A percentile compares a stretch with the other conserved stretches of the same genome.
Evolutionary conservation across 2,113 vertebrate genomes (phyloP).

Genomic region (Cynoglossus semilaevis): DNA sequence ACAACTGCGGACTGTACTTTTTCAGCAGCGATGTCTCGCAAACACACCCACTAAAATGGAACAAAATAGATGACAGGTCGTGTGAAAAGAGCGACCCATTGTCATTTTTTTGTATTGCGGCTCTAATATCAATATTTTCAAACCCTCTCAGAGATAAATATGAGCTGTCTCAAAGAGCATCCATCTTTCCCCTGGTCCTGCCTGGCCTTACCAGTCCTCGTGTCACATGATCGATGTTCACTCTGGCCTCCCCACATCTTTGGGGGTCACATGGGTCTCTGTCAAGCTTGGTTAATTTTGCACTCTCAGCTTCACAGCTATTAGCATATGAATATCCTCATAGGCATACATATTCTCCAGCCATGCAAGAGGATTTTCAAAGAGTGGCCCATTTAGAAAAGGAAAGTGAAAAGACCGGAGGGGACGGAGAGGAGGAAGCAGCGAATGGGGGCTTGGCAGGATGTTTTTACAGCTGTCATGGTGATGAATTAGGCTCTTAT

Average conservation of each 20-base stretch:
- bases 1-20: slow-evolving; percentile 12
- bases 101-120: slow-evolving; percentile 70
- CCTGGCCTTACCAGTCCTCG: slow-evolving; percentile 27
- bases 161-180: slow-evolving; percentile 53
- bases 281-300: slow-evolving; percentile 75
- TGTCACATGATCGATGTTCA: slow-evolving; percentile 74
- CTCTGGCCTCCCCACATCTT: slow-evolving; percentile 59
- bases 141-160: slow-evolving; percentile 67
- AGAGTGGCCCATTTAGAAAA: slow-evolving; percentile 51
- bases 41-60: slow-evolving; percentile 33
- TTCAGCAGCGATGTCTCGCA: slow-evolving; percentile 7
- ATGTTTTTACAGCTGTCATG: slow-evolving; percentile 72
- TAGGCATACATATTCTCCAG: slow-evolving; percentile 64
- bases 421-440: slow-evolving; percentile 61
- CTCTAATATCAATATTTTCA: slow-evolving; percentile 73
- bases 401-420: slow-evolving; percentile 64
- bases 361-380: slow-evolving; percentile 57
- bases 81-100: slow-evolving; percentile 31
- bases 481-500: slow-evolving; percentile 72
- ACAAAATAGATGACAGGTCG: slow-evolving; percentile 43
- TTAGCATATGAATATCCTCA: slow-evolving; percentile 73
- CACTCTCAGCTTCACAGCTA: slow-evolving; percentile 56
- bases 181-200: slow-evolving; percentile 48
- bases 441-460: slow-evolving; percentile 60
- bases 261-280: slow-evolving; percentile 63